Evolutionary conservation across 2,888 invertebrate species (phyloP), one percentile per base, ranked within the genome.

Genomic region (Heliconius ethilla): DNA sequence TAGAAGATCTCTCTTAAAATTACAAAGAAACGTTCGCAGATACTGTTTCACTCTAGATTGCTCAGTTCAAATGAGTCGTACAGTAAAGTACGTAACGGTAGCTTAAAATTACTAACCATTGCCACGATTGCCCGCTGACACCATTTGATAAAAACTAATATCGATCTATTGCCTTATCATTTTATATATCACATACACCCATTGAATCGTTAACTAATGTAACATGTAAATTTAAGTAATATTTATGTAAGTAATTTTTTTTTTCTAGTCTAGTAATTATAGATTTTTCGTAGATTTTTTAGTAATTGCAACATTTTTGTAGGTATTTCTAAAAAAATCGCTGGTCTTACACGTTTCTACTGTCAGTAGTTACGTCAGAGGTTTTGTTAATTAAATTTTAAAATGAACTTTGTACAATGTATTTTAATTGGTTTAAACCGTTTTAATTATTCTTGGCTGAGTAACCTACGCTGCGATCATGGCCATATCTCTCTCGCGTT

Each of bases 11-110:
- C 80, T 85, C 82, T 79, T 83, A 82, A 83, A 85, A 83, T 83
- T 79, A 80, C 72, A 29, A 74, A 81, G 84, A 85, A 84, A 82
- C 78, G 72, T 83, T 84, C 83, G 85, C 84, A 84, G 84, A 80
- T 83, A 83, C 81, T 78, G 78, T 78, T 70, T 70, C 69, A 70
- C 80, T 80, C 81, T 80, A 80, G 79, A 82, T 75, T 79, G 76
- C 78, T 81, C 79, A 80, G 79, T 82, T 76, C 79, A 81, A 81
- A 81, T 81, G 82, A 80, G 63, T 83, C 77, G 45, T 67, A 69
- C 77, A 51, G 66, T 69, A 77, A 66, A 74, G 65, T 74, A 78
- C 77, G 79, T 81, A 84, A 82, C 83, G 83, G 84, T 82, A 82
- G 77, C 80, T 76, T 45, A 79, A 75, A 72, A 79, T 81, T 76